Percentiles rank a stretch among this genome's conserved stretches.
Evolutionary conservation across 2,113 vertebrate genomes (phyloP).

Genomic region (Callorhinus ursinus): DNA sequence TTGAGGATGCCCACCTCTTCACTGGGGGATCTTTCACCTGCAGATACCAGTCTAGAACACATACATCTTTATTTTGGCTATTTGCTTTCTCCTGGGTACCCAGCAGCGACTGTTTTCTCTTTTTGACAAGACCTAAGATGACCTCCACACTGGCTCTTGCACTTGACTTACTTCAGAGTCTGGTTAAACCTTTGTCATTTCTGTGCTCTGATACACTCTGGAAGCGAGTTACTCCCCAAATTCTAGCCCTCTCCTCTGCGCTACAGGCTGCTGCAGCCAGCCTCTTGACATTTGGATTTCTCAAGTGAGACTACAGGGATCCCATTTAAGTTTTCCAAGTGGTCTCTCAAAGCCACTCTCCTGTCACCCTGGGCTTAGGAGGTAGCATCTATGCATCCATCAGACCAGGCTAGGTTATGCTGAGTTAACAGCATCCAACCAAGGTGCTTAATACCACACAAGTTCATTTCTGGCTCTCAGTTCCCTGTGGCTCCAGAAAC

Average conservation of each 20-base stretch:
- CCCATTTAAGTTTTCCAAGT: background rate
- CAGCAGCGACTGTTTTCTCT: background rate
- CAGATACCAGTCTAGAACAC: background rate
- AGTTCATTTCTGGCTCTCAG: background rate
- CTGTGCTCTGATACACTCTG: background rate
- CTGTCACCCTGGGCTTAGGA: background rate
- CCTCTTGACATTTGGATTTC: conserved; percentile 45
- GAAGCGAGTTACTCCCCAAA: background rate
- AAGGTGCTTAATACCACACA: background rate
- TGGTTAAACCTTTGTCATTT: background rate
- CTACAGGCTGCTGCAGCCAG: background rate
- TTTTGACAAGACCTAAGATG: background rate
- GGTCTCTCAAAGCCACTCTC: conserved; percentile 21
- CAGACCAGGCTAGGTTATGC: background rate
- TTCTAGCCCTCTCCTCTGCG: background rate
- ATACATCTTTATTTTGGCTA: background rate
- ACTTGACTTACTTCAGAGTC: background rate
- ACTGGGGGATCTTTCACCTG: background rate
- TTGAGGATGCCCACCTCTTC: background rate
- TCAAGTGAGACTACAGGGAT: background rate
- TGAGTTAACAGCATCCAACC: background rate
- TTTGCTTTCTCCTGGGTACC: background rate
- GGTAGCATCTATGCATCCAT: background rate
- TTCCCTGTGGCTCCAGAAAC: background rate
- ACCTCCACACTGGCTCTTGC: background rate